These are phyloP conservation scores for Poecilia picta DNA, from an alignment of 2,797 vertebrate genomes.

Conservation along the genomic window DNA sequence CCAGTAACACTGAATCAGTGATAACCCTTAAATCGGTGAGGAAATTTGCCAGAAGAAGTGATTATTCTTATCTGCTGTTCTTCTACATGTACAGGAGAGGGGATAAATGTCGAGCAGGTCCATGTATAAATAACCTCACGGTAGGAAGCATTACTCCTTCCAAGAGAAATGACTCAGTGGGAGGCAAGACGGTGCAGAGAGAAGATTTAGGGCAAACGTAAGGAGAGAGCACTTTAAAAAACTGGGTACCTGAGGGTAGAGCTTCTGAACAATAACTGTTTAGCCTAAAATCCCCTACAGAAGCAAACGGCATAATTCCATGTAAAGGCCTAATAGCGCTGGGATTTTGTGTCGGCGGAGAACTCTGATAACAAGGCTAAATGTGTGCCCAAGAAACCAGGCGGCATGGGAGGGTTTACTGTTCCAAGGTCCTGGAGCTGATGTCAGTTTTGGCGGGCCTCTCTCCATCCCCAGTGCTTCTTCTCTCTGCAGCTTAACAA, in stretches of 20 bases:
- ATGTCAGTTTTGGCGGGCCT: constrained; percentile 71
- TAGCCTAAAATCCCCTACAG: constrained; percentile 36
- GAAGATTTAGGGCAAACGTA: constrained; percentile 54
- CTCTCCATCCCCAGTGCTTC: constrained; percentile 60
- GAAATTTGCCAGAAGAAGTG: background rate
- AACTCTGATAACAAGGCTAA: constrained; percentile 60
- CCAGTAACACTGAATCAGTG: constrained; percentile 1
- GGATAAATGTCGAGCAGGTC: constrained; percentile 49
- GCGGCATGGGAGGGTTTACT: constrained; percentile 18
- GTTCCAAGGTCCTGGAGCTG: constrained; percentile 61
- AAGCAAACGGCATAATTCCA: constrained; percentile 35
- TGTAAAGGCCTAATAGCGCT: constrained; percentile 38
- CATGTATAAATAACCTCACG: constrained; percentile 64
- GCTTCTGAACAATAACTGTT: constrained; percentile 43
- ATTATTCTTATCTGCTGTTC: constrained; percentile 17
- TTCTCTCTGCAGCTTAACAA: constrained; percentile 75
- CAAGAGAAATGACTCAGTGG: constrained; percentile 65
- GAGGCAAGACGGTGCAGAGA: constrained; percentile 52
- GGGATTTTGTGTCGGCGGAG: constrained; percentile 50
- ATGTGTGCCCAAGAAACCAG: constrained; percentile 61
- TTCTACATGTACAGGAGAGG: constrained; percentile 24
- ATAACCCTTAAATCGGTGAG: background rate
- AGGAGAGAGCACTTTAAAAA: constrained; percentile 42
- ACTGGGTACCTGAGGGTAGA: constrained; percentile 42
- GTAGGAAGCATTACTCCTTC: constrained; percentile 57